phyloP scores from a whole-genome alignment of 37 sponge, comb jelly and placozoan genomes.

The Hexactinellida sp. region DNA sequence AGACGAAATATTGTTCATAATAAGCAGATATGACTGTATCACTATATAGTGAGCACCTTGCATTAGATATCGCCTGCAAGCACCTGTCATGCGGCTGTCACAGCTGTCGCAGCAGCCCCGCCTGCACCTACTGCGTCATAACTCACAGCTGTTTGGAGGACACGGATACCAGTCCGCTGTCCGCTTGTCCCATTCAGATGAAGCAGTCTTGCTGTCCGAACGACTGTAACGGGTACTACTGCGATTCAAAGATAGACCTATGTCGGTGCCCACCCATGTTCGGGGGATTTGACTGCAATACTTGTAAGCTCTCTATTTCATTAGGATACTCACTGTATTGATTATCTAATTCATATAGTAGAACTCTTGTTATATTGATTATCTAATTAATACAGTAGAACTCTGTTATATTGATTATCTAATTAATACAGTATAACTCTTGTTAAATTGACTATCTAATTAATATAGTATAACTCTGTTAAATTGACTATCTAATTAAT shows the following conservation, averaged over 20 bases:
- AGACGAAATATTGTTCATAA: too few species aligned
- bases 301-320: not conserved
- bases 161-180: not conserved
- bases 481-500: too few species aligned
- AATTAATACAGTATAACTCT: too few species aligned
- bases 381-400: too few species aligned
- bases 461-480: too few species aligned
- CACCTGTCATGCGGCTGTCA: not conserved
- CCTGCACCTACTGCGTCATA: not conserved
- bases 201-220: not conserved
- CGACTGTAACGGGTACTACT: not conserved
- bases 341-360: too few species aligned
- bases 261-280: not conserved
- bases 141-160: not conserved
- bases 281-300: not conserved
- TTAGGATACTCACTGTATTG: not conserved
- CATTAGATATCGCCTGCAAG: not conserved
- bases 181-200: not conserved
- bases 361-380: too few species aligned
- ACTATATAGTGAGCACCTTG: too few species aligned
- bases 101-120: not conserved
- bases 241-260: not conserved
- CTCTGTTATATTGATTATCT: too few species aligned
- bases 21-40: too few species aligned
- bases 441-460: too few species aligned